A percentile compares a stretch with the other conserved stretches of the same genome.
phyloP scores from a whole-genome alignment of 1,140 invertebrate species.

The Bombus soroeensis region DNA sequence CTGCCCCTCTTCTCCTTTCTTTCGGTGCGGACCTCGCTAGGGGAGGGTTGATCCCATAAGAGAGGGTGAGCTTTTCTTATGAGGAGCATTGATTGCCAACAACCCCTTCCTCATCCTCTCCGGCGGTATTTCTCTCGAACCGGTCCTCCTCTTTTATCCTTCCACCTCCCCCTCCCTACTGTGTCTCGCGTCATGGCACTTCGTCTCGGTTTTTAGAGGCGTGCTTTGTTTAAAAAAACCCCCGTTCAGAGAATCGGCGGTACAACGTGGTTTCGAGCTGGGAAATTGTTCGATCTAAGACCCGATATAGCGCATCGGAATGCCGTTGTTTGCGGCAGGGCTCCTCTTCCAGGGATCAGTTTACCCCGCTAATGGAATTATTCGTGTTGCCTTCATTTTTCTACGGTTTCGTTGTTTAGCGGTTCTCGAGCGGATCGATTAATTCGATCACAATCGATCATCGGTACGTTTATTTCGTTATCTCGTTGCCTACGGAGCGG shows the following conservation, averaged over 20 bases:
- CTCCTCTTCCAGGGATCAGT: neutral
- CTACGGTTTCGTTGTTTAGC: neutral
- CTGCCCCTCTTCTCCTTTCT: slow-evolving; percentile 6
- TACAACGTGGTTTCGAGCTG: neutral
- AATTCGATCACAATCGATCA: neutral
- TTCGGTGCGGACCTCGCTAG: slow-evolving; percentile 37
- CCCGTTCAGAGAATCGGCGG: neutral
- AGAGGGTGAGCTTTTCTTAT: slow-evolving; percentile 80
- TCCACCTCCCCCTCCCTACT: neutral
- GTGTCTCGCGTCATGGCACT: neutral
- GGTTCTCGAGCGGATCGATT: neutral
- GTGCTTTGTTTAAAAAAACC: slow-evolving; percentile 35
- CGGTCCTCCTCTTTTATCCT: slow-evolving; percentile 23
- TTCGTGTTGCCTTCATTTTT: neutral
- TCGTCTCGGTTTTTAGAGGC: slow-evolving; percentile 15
- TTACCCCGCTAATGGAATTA: neutral
- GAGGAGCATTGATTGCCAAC: slow-evolving; percentile 83
- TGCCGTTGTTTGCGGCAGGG: neutral
- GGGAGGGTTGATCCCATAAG: slow-evolving; percentile 77
- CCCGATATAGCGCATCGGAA: neutral
- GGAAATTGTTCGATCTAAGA: neutral
- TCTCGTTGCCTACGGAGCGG: neutral
- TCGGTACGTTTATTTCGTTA: neutral
- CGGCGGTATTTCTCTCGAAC: slow-evolving; percentile 6
- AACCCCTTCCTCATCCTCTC: slow-evolving; percentile 70